Percentiles rank a stretch among this genome's conserved stretches.
Conservation (phyloP, 2,113 vertebrate genomes). For the Notiomystis cincta region DNA sequence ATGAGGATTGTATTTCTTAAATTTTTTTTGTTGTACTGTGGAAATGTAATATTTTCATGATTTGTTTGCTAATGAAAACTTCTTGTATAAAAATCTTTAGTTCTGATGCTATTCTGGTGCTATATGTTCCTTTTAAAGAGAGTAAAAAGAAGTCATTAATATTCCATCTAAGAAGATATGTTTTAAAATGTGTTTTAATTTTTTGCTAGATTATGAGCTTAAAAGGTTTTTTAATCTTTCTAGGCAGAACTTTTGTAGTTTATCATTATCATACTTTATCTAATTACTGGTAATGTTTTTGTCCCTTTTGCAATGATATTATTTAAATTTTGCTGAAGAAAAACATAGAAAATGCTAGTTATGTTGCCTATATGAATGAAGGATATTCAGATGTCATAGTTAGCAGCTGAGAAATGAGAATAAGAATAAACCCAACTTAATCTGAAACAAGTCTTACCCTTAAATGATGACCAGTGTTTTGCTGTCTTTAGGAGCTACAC, state of each 20-base stretch:
- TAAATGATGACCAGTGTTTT: not conserved
- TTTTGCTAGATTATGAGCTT: not conserved
- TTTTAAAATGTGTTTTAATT: not conserved
- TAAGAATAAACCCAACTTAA: not conserved
- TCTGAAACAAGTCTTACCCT: not conserved
- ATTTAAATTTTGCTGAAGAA: not conserved
- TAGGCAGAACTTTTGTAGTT: not conserved
- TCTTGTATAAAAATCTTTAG: not conserved
- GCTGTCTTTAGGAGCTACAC: not conserved
- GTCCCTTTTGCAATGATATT: not conserved
- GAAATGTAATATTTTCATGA: not conserved
- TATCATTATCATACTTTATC: not conserved
- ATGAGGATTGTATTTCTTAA: not conserved
- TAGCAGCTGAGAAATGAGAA: not conserved
- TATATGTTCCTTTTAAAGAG: not conserved
- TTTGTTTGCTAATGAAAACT: not conserved
- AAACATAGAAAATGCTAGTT: not conserved
- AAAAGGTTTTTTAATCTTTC: not conserved
- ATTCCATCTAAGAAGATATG: not conserved
- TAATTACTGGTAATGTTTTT: not conserved
- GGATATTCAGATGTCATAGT: not conserved
- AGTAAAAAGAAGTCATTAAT: not conserved
- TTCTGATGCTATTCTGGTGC: not conserved
- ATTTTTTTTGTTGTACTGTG: not conserved
- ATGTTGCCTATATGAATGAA: not conserved